phyloP scores from a whole-genome alignment of 2,113 vertebrate species.

The Lucifuga dentata region DNA sequence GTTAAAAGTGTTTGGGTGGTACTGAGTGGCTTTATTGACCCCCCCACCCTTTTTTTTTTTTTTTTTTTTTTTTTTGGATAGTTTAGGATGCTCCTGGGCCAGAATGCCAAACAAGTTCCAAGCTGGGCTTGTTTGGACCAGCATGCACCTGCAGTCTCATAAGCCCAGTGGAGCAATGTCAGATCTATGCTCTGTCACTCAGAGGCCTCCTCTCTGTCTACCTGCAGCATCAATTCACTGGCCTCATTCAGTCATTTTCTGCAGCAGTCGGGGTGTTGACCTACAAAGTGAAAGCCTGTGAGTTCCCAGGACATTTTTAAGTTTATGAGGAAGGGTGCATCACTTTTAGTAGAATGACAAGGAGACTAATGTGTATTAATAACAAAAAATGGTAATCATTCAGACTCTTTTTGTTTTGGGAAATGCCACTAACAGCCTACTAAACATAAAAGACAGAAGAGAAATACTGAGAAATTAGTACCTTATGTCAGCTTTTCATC shows the following conservation, averaged over 20 bases:
- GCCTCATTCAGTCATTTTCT: conserved; percentile 68
- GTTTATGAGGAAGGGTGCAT: not conserved
- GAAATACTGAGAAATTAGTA: not conserved
- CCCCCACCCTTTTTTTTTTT: not conserved
- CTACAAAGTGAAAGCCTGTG: conserved; percentile 29
- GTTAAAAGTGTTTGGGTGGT: conserved; percentile 21
- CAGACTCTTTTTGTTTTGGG: no score
- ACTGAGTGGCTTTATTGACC: conserved; percentile 30
- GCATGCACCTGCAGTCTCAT: conserved; percentile 64
- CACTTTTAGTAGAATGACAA: not conserved
- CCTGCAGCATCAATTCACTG: conserved; percentile 62
- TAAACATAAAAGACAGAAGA: not conserved
- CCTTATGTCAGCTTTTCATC: no score
- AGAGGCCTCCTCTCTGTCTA: conserved; percentile 37
- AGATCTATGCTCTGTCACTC: conserved; percentile 49
- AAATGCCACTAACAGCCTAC: not conserved
- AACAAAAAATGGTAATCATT: no score
- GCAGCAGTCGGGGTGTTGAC: conserved; percentile 36
- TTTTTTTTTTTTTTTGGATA: conserved; percentile 28
- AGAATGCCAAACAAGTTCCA: conserved; percentile 32
- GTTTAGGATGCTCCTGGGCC: conserved; percentile 39
- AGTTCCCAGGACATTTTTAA: conserved; percentile 15
- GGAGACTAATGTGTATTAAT: no score
- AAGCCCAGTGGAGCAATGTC: conserved; percentile 52
- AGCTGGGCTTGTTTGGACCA: conserved; percentile 43